phyloP scores from a whole-genome alignment of 2,888 invertebrate species.

The Chrysopilus asiliformis region DNA sequence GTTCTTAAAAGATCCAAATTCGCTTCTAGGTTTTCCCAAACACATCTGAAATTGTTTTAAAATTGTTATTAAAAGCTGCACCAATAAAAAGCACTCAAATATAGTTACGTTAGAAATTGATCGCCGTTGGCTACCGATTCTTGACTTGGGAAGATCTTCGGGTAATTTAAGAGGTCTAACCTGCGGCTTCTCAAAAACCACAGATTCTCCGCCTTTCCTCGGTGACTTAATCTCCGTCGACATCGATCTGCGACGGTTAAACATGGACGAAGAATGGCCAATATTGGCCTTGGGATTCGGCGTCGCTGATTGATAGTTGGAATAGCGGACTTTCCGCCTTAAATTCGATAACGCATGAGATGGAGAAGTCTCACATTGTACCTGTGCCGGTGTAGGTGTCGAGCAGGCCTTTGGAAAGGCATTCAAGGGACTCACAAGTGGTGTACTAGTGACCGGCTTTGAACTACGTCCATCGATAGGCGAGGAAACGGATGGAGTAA shows the following conservation, averaged over 20 bases:
- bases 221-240: conserved; percentile 8
- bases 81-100: no score
- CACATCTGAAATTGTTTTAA: no score
- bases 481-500: conserved; percentile 16
- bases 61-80: no score
- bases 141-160: no score
- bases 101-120: no score
- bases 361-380: conserved; percentile 15
- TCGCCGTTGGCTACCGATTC: no score
- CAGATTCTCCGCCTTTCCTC: no score
- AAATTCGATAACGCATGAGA: conserved; percentile 18
- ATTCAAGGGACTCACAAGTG: conserved; percentile 6
- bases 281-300: conserved; percentile 15
- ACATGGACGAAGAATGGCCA: conserved; percentile 5
- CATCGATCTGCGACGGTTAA: conserved; percentile 4
- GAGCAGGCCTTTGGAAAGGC: conserved; percentile 16
- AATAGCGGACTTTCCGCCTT: no score
- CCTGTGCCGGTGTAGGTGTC: conserved; percentile 18
- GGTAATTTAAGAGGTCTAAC: no score
- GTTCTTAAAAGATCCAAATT: no score
- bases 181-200: no score
- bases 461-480: conserved; percentile 10
- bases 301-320: conserved; percentile 18
- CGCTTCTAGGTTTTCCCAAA: no score
- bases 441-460: conserved; percentile 18